Percentiles rank a stretch among this genome's conserved stretches.
Conservation (phyloP, 2,113 vertebrate species). For the Machaerirhynchus nigripectus region DNA sequence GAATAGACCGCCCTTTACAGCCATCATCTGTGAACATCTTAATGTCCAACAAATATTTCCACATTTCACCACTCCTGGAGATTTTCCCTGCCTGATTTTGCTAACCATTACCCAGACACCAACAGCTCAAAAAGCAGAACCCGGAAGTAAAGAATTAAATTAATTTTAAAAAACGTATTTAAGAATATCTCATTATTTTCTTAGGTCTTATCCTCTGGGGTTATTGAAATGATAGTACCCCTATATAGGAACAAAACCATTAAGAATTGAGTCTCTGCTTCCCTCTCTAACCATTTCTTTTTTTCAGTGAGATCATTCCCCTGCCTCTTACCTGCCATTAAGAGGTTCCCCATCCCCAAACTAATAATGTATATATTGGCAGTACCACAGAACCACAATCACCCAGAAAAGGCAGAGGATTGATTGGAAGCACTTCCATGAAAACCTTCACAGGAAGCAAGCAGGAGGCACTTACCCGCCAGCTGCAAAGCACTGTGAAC, state of each 20-base stretch:
- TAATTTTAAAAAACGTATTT: neutral
- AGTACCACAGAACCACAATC: neutral
- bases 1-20: neutral
- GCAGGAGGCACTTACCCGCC: slow-evolving; percentile 62
- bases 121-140: neutral
- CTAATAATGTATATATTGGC: neutral
- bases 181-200: neutral
- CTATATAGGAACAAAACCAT: neutral
- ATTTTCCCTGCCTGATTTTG: neutral
- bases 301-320: neutral
- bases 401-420: neutral
- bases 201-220: neutral
- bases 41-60: neutral
- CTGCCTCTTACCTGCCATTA: neutral
- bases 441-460: neutral
- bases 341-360: neutral
- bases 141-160: neutral
- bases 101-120: neutral
- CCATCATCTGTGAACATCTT: neutral
- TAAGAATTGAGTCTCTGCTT: neutral
- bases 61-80: neutral
- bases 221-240: neutral
- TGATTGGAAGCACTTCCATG: neutral
- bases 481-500: slow-evolving; percentile 24
- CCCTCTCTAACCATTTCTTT: neutral